These are phyloP conservation scores for Parnassius glacialis DNA, from an alignment of 2,888 invertebrate genomes.

Conservation along the genomic window DNA sequence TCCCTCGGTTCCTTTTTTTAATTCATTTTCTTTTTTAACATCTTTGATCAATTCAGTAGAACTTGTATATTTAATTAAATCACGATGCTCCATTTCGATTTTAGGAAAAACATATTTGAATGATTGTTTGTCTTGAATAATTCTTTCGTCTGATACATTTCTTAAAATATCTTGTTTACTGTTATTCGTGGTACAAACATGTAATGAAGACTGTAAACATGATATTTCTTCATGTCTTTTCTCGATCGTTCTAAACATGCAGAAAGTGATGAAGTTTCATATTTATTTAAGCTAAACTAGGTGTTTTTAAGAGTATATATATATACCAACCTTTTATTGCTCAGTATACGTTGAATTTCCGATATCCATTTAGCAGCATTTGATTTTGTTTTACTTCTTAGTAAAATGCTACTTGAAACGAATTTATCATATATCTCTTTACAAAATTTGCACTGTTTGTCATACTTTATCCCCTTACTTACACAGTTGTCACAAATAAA, in stretches of 20 bases:
- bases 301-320: not conserved
- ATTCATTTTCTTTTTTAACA: conserved; percentile 36
- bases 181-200: too few species aligned
- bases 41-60: conserved; percentile 55
- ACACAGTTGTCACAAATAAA: conserved; percentile 57
- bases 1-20: conserved; percentile 18
- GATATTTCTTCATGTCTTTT: conserved; percentile 1
- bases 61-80: conserved; percentile 34
- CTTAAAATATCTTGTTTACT: conserved; percentile 18
- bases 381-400: conserved; percentile 8
- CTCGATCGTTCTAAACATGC: not conserved
- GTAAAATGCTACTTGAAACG: conserved; percentile 24
- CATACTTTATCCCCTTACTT: conserved; percentile 30
- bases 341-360: conserved; percentile 13
- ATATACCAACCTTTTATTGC: conserved; percentile 16
- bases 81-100: conserved; percentile 23
- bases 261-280: too few species aligned
- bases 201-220: not conserved
- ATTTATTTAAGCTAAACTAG: too few species aligned
- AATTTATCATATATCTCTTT: conserved; percentile 48
- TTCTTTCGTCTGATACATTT: conserved; percentile 33
- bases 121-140: conserved; percentile 19
- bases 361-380: conserved; percentile 11
- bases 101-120: conserved; percentile 52
- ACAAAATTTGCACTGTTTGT: conserved; percentile 46